Base-by-base conservation (phyloP, 37 sponge, comb jelly and placozoan genomes). In the Hormiphora californensis region DNA sequence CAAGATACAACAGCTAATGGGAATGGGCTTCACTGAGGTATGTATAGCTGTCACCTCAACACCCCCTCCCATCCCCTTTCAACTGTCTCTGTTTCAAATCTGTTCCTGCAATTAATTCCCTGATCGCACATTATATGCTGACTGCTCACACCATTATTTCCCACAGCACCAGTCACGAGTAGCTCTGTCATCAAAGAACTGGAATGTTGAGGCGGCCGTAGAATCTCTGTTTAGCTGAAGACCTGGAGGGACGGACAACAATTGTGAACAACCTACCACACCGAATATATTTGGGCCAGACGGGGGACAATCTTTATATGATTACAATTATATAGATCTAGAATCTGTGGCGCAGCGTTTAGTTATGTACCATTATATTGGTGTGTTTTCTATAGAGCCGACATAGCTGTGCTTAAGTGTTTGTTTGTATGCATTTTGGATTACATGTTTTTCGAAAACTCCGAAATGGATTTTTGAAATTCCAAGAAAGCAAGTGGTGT, bases 181-280 rank as follows among this genome's bases (percentile, higher is more conserved):
- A 36, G 92, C 95, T n/a, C 87, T 94, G 0, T 95, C 93, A 0
- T 88, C 93, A 25, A 67, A 88, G 41, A 88, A 90, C 28, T 93
- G 93, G 93, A 63, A 95, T 86, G 87, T 92, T 21, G 90, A 89
- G 51, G 69, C 88, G 43, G 92, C 95, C 21, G 89, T 93, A 22
- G 95, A 95, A 11, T 86, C 89, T 69, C 87, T 94, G 0, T 92
- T 90, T 49, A 89, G 92, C 32, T 92, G 87, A 90, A 38, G 57
- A 38, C 33, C 32, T 54, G 39, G 22, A 17, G 37, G 32, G 32
- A 40, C 68, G n/a, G 36, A 32, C 34, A 25, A 25, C n/a, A 27
- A 9, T 51, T 36, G 31, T 54, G 28, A 61, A 32, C 31, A n/a
- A n/a, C n/a, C n/a, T n/a, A n/a, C n/a, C n/a, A n/a, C n/a, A n/a